A percentile compares a stretch with the other conserved stretches of the same genome.
Evolutionary conservation across 2,888 invertebrate species (phyloP).

Genomic region (Alsophila aescularia): DNA sequence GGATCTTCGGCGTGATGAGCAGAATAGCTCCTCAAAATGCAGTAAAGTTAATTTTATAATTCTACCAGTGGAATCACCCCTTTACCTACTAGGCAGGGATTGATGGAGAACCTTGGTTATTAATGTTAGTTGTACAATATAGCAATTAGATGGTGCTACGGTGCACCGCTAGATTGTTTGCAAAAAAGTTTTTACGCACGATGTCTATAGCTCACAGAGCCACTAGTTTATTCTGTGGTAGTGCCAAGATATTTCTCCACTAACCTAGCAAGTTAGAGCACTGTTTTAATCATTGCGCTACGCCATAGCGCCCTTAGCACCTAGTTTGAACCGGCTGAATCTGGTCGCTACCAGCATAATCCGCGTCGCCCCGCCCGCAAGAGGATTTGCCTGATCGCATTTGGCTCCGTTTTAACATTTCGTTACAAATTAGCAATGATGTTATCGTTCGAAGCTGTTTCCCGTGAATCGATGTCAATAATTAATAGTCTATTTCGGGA

Average conservation of each 20-base stretch:
- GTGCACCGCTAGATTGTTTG: too few species aligned
- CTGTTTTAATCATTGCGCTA: constrained; percentile 1
- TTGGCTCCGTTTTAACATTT: constrained; percentile 36
- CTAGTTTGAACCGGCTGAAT: constrained; percentile 32
- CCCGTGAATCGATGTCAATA: not conserved
- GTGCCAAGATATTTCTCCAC: not conserved
- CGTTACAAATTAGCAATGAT: constrained; percentile 25
- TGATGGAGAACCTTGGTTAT: too few species aligned
- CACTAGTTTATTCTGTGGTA: too few species aligned
- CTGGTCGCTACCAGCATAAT: constrained; percentile 49
- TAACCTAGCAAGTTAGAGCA: constrained; percentile 5
- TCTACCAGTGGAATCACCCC: too few species aligned
- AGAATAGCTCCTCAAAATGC: too few species aligned
- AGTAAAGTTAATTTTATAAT: too few species aligned
- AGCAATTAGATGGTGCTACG: too few species aligned
- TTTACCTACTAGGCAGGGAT: too few species aligned
- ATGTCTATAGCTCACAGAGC: too few species aligned
- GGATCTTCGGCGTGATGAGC: too few species aligned
- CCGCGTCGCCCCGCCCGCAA: constrained; percentile 45
- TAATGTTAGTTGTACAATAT: too few species aligned
- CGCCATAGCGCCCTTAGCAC: not conserved
- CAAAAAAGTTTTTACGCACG: too few species aligned
- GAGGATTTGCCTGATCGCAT: constrained; percentile 54
- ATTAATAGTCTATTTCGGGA: constrained; percentile 4
- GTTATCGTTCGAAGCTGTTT: constrained; percentile 5